Percentiles rank a stretch among this genome's conserved stretches.
phyloP scores from a whole-genome alignment of 2,113 vertebrate species.

The Arothron firmamentum region DNA sequence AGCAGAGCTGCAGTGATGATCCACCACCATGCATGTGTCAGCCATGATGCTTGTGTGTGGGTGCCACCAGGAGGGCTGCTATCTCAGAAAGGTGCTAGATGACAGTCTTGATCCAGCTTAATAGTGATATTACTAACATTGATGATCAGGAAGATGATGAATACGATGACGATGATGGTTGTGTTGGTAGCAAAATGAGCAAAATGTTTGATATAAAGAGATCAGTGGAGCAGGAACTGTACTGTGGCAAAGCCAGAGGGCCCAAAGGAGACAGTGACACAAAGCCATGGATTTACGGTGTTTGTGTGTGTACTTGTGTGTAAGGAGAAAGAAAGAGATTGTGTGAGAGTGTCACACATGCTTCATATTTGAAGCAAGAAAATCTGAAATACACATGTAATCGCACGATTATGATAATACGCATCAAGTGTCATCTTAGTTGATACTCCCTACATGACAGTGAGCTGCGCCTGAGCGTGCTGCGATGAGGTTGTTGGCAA shows the following conservation, averaged over 20 bases:
- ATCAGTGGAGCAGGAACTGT: conserved; percentile 47
- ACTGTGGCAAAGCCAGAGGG: conserved; percentile 61
- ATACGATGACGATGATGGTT: conserved; percentile 45
- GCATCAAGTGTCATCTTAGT: conserved; percentile 71
- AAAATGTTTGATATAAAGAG: conserved; percentile 42
- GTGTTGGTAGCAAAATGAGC: conserved; percentile 34
- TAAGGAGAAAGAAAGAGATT: conserved; percentile 10
- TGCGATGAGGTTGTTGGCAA: conserved; percentile 28
- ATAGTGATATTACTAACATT: conserved; percentile 48
- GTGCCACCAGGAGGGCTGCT: conserved; percentile 52
- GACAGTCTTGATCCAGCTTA: conserved; percentile 76
- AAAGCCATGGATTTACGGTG: conserved; percentile 68
- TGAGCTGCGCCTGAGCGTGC: conserved; percentile 41
- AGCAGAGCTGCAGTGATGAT: conserved; percentile 53
- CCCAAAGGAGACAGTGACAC: conserved; percentile 68
- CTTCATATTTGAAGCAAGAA: conserved; percentile 52
- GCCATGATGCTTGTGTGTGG: conserved; percentile 2
- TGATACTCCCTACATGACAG: conserved; percentile 48
- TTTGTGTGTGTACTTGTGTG: conserved; percentile 32
- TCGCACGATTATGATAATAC: conserved; percentile 72
- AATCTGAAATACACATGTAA: conserved; percentile 74
- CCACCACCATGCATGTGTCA: conserved; percentile 22
- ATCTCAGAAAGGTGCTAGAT: conserved; percentile 32
- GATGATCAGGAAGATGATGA: conserved; percentile 35
- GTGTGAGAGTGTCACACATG: conserved; percentile 37